A percentile compares a stretch with the other conserved stretches of the same genome.
Conservation (phyloP, 2,113 vertebrate species). For the Acanthisitta chloris region DNA sequence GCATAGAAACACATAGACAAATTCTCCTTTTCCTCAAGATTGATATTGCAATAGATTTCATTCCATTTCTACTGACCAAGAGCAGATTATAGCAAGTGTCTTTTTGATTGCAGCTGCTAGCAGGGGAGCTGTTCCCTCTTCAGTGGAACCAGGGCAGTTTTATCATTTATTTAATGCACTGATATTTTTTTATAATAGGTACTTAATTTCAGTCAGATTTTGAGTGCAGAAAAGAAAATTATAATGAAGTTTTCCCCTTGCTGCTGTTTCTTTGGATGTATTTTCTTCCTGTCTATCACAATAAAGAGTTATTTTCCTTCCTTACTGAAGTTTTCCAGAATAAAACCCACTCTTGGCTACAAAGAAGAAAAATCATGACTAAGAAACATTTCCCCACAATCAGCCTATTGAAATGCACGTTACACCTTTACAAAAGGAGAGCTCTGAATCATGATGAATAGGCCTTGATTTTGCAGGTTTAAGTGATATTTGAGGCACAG, state of each 20-base stretch:
- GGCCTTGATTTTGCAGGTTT: constrained; percentile 18
- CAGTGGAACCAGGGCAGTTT: background rate
- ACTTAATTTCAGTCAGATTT: constrained; percentile 6
- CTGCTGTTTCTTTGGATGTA: background rate
- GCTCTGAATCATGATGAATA: background rate
- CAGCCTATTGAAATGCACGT: constrained; percentile 5
- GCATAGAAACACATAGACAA: background rate
- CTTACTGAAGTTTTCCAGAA: background rate
- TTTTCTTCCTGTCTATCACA: background rate
- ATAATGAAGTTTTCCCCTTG: background rate
- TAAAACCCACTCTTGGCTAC: background rate
- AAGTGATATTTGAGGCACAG: background rate
- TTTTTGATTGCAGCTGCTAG: background rate
- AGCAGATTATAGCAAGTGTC: background rate
- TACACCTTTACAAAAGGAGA: background rate
- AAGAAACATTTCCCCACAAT: background rate
- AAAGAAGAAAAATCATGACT: background rate
- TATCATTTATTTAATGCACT: constrained; percentile 6
- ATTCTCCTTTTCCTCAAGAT: background rate
- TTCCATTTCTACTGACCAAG: background rate
- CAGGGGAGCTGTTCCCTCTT: background rate
- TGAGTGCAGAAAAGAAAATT: background rate
- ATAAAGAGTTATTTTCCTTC: background rate
- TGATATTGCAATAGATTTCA: background rate
- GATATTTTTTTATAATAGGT: background rate